Base-by-base conservation (phyloP, 2,888 invertebrate species). In the Macrophya alboannulata region DNA sequence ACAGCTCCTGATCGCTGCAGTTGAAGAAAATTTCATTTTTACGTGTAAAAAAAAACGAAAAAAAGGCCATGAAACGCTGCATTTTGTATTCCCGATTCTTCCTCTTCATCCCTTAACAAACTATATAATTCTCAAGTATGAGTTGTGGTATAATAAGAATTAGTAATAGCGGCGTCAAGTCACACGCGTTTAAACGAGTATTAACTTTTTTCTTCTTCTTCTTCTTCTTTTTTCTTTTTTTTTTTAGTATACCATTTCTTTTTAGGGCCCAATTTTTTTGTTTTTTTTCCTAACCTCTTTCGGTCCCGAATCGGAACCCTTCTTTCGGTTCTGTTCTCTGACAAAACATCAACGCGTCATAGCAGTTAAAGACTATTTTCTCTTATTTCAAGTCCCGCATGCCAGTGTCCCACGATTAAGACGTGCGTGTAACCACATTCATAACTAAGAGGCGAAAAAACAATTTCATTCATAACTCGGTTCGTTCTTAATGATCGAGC, bases 371-470 rank as follows among this genome's bases (percentile, higher is more conserved):
- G 85, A 85, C 87, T 87, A n/a, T 55, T 55, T 55, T 55, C 55
- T 55, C n/a, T 55, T n/a, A 55, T 55, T 55, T n/a, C 55, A 17
- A 31, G 1, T 89, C 88, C 87, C 51, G 51, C 55, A 87, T 89
- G 87, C 88, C 51, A 87, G 86, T 90, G 89, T 88, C 85, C 72
- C 90, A 90, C 90, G 89, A 89, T 89, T 89, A 88, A 86, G 83
- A 85, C 87, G 71, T 77, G 72, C 81, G 43, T 62, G 62, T 40
- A 25, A 81, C 72, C 72, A 45, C 81, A 62, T n/a, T 12, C 10
- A 21, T 21, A 65, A 82, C 25, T 76, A 86, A 77, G 55, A 45
- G 37, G 51, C 3, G 3, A 84, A 81, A 77, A 82, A 86, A 84
- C 85, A 74, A 68, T 37, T 83, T 84, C 85, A 86, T 86, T 85